Conservation (phyloP, 37 sponge, comb jelly and placozoan genomes). For the Petrosia ficiformis region DNA sequence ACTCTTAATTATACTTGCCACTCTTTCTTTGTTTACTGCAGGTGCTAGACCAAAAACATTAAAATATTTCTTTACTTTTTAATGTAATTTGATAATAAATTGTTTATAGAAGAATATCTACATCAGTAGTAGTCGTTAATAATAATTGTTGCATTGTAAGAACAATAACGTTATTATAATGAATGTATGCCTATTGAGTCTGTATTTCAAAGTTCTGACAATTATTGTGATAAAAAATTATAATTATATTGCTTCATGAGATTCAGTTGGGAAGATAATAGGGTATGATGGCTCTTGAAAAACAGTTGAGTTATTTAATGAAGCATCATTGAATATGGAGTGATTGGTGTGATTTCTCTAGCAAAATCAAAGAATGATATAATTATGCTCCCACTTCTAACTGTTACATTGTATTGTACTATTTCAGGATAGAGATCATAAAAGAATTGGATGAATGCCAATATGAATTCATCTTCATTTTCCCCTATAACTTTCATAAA, state of each 20-base stretch:
- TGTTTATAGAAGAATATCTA: no score
- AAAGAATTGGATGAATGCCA: not conserved
- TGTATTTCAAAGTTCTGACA: no score
- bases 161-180: no score
- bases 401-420: conserved; percentile 16
- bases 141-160: no score
- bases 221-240: no score
- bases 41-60: conserved; percentile 13
- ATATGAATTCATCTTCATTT: conserved; percentile 16
- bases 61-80: conserved; percentile 8
- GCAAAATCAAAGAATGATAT: conserved; percentile 30
- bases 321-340: conserved; percentile 9
- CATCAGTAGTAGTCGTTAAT: no score
- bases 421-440: conserved; percentile 1
- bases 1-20: not conserved
- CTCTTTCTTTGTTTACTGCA: conserved; percentile 4
- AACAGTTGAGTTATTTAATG: conserved; percentile 14
- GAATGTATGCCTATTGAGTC: no score
- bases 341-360: not conserved
- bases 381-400: conserved; percentile 41
- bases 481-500: conserved; percentile 8
- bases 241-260: not conserved
- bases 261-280: conserved; percentile 2
- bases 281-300: conserved; percentile 31
- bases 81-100: no score